These are phyloP conservation scores for Crotalus viridis DNA, from an alignment of 2,113 vertebrate species.

Conservation along the genomic window DNA sequence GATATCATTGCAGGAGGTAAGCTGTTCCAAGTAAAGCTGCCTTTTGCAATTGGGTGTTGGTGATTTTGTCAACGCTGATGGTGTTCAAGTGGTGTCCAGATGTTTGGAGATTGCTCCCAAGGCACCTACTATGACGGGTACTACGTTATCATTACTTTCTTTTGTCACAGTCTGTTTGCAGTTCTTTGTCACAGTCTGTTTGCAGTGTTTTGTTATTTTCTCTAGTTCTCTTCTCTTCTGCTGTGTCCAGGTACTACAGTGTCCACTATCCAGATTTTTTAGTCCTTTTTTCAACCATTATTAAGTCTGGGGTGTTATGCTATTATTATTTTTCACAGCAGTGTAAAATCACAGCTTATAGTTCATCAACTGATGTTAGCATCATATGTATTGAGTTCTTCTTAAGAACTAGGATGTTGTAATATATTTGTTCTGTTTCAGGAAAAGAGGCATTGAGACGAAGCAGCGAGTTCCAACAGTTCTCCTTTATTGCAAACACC, in stretches of 20 bases:
- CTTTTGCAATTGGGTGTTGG: not conserved
- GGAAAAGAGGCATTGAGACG: too few relatives aligned
- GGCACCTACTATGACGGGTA: not conserved
- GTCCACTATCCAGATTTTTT: not conserved
- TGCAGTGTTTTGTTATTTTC: not conserved
- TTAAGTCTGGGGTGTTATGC: not conserved
- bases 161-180: not conserved
- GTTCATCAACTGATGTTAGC: not conserved
- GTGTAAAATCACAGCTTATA: not conserved
- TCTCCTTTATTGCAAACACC: too few relatives aligned
- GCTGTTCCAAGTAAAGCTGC: not conserved
- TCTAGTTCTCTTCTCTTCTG: not conserved
- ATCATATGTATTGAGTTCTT: not conserved
- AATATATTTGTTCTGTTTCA: not conserved
- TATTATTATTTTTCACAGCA: not conserved
- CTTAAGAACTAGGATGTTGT: not conserved
- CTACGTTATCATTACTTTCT: not conserved
- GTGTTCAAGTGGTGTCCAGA: not conserved
- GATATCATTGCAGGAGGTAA: not conserved
- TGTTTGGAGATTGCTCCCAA: not conserved
- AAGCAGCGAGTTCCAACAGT: too few relatives aligned
- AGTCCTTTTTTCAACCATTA: not conserved
- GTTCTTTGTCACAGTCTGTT: not conserved
- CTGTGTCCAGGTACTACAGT: not conserved
- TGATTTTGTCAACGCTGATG: not conserved